Conservation (phyloP, 2,888 invertebrate genomes). For the Agapostemon virescens region DNA sequence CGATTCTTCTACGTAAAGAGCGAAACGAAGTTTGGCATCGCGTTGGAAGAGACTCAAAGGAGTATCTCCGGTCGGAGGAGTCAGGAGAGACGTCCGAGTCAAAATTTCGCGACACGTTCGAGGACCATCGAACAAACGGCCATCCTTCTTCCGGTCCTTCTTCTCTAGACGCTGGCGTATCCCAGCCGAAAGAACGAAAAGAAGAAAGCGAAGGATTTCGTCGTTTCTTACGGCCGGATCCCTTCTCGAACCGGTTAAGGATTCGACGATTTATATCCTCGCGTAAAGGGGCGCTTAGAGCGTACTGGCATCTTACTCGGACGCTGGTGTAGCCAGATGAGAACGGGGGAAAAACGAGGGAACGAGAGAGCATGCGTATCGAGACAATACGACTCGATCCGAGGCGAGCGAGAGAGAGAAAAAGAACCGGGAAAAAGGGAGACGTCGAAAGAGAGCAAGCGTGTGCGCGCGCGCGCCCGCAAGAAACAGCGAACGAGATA, state of each 20-base stretch:
- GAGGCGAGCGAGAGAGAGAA: background rate
- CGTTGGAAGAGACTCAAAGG: background rate
- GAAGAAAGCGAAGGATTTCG: conserved; percentile 64
- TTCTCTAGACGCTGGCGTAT: conserved; percentile 28
- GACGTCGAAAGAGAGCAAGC: background rate
- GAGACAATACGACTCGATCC: conserved; percentile 47
- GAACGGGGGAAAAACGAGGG: conserved; percentile 21
- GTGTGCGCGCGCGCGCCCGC: background rate
- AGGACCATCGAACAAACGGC: conserved; percentile 40
- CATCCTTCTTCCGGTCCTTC: conserved; percentile 51
- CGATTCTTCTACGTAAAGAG: background rate
- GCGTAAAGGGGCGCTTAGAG: conserved; percentile 64
- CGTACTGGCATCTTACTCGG: conserved; percentile 41
- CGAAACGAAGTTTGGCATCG: background rate
- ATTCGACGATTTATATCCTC: conserved; percentile 74
- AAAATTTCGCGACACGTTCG: conserved; percentile 47
- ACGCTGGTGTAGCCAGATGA: conserved; percentile 28
- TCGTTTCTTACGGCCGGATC: conserved; percentile 62
- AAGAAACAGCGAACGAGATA: background rate
- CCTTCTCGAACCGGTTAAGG: conserved; percentile 72
- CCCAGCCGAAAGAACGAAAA: conserved; percentile 49
- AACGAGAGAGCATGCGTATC: conserved; percentile 33
- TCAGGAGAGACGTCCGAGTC: conserved; percentile 1
- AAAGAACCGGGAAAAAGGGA: conserved; percentile 1
- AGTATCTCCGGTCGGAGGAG: conserved; percentile 1